phyloP scores from a whole-genome alignment of 2,113 vertebrate genomes.

The Elephantulus edwardii region DNA sequence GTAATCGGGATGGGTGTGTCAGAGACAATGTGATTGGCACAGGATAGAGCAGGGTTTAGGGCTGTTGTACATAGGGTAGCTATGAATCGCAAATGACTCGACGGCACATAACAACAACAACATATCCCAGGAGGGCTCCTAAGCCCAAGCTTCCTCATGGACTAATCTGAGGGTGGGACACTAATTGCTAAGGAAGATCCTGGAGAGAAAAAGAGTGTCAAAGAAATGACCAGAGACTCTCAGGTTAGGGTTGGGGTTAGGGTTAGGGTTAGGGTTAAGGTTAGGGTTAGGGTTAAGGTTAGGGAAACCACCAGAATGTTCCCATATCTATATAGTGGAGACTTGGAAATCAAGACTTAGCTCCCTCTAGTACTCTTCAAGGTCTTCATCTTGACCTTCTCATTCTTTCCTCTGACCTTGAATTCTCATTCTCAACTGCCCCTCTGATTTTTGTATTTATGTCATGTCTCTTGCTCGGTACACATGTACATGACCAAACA shows the following conservation, averaged over 20 bases:
- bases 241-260: fast-evolving
- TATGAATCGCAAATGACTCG: too few relatives aligned
- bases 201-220: not conserved
- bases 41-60: too few relatives aligned
- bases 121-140: not conserved
- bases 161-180: not conserved
- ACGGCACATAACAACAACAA: too few relatives aligned
- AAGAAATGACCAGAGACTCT: not conserved
- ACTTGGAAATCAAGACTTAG: not conserved
- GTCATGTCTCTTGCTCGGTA: not conserved
- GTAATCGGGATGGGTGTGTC: too few relatives aligned
- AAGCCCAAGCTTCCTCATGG: not conserved
- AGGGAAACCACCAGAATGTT: not conserved
- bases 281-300: too few relatives aligned
- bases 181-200: not conserved
- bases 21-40: too few relatives aligned
- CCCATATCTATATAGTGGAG: not conserved
- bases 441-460: not conserved
- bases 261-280: too few relatives aligned
- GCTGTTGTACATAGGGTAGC: too few relatives aligned
- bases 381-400: not conserved
- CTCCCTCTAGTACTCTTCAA: not conserved
- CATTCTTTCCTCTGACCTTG: too few relatives aligned
- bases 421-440: too few relatives aligned
- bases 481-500: fast-evolving